Base-by-base conservation (phyloP, 2,113 vertebrate genomes). In the Rhinoderma darwinii region DNA sequence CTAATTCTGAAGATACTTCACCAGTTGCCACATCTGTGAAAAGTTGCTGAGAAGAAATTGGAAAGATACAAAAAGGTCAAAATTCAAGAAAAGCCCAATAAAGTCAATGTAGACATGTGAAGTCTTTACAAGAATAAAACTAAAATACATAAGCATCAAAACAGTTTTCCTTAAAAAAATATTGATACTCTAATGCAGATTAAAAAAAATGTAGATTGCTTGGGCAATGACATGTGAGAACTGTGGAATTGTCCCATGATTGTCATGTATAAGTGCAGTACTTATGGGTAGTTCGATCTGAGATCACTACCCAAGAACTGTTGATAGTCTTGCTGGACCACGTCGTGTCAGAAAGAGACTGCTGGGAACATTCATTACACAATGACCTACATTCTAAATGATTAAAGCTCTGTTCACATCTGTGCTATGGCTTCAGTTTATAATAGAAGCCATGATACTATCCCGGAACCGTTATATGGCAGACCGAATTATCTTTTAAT, bases 21-120 rank as follows among this genome's bases (percentile, higher is more conserved):
- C 95, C 96, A 2, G 93, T 96, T 30, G 89, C 89, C 66, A 92
- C 91, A 39, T 98, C 97, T 3, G 93, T 91, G 92, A 97, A 97
- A 88, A 93, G 92, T 91, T 99, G 97, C 98, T 99, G 91, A 30
- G 89, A 6, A 80, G 91, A 17, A 90, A 89, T 61, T 9, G 59
- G 25, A 89, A 89, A 90, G 22, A 86, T 7, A 74, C 14, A 12
- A 70, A 9, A 32, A 44, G 15, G 66, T 70, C 32, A 77, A 51
- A 32, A 17, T 5, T 77, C 2, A 30, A 8, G n/a, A 47, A 54
- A 20, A 12, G 11, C 51, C 51, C 20, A 59, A 59, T 47, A 47
- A 47, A 18, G 39, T 44, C 5, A 44, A 7, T 5, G 22, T 7
- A n/a, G 41, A 44, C 73, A 47, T 5, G 41, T 22, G 68, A 70